Evolutionary conservation across 2,113 vertebrate species (phyloP).

Genomic region (Myodes glareolus): DNA sequence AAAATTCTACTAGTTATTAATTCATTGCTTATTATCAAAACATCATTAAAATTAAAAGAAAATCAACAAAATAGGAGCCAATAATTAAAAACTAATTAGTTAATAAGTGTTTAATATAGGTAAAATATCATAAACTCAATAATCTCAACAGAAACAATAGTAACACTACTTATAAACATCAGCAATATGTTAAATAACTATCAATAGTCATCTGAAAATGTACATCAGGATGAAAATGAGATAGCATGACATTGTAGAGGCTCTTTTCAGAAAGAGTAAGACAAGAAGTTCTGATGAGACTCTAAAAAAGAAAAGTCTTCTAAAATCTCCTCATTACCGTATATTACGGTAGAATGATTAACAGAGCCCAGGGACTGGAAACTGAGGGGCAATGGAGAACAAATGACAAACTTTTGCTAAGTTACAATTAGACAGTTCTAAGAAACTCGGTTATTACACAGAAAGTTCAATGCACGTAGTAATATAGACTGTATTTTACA

Average conservation of each 20-base stretch:
- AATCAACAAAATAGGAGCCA: background rate
- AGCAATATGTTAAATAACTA: background rate
- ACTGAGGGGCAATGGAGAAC: rapidly evolving
- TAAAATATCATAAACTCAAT: background rate
- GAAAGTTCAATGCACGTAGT: background rate
- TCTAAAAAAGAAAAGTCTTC: background rate
- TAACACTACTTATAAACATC: background rate
- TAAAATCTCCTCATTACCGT: background rate
- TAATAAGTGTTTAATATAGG: background rate
- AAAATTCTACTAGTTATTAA: background rate
- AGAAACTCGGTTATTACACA: background rate
- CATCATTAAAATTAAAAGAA: background rate
- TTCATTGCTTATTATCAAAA: background rate
- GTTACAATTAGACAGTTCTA: background rate
- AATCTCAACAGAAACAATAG: background rate
- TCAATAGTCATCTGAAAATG: background rate
- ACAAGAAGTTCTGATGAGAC: too few species aligned
- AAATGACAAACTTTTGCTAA: background rate
- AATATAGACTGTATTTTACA: background rate
- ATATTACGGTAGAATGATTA: too few species aligned
- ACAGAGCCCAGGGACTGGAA: background rate
- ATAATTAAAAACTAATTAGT: background rate
- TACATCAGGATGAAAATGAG: background rate
- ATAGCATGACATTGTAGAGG: too few species aligned
- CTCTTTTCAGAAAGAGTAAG: background rate